Conservation (phyloP, 2,888 invertebrate genomes). For the Aplocera efformata region DNA sequence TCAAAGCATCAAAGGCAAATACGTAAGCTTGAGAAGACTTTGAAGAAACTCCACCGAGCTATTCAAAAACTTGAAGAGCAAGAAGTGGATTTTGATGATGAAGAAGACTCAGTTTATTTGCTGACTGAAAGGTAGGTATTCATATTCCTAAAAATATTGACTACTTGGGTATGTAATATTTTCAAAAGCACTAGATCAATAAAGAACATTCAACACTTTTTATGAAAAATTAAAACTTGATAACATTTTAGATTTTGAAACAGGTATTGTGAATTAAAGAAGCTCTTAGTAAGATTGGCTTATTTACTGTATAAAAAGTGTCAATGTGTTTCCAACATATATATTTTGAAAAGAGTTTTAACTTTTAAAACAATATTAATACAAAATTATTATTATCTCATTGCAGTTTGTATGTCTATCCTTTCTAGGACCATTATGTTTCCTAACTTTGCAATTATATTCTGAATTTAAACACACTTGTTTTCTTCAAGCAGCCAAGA, state of each 20-base stretch:
- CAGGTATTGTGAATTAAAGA: too few species aligned
- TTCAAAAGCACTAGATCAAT: conserved; percentile 30
- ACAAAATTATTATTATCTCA: neutral
- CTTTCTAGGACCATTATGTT: too few species aligned
- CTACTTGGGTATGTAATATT: neutral
- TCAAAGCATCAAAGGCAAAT: conserved; percentile 76
- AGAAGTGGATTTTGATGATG: conserved; percentile 88
- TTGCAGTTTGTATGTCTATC: too few species aligned
- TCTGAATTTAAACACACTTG: conserved; percentile 8
- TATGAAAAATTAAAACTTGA: too few species aligned
- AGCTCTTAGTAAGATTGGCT: too few species aligned
- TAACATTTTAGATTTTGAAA: too few species aligned
- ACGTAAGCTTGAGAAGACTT: conserved; percentile 78
- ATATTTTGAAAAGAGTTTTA: too few species aligned
- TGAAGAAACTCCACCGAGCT: conserved; percentile 82
- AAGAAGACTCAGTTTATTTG: conserved; percentile 86
- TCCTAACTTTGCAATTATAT: neutral
- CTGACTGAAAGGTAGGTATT: conserved; percentile 80
- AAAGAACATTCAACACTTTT: too few species aligned
- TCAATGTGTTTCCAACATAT: too few species aligned
- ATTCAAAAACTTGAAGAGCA: conserved; percentile 84
- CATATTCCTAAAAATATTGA: neutral
- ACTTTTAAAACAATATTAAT: too few species aligned
- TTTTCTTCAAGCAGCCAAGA: conserved; percentile 37
- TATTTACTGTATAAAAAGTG: too few species aligned